Evolutionary conservation across 2,888 invertebrate genomes (phyloP).

Genomic region (Hetaerina titia): DNA sequence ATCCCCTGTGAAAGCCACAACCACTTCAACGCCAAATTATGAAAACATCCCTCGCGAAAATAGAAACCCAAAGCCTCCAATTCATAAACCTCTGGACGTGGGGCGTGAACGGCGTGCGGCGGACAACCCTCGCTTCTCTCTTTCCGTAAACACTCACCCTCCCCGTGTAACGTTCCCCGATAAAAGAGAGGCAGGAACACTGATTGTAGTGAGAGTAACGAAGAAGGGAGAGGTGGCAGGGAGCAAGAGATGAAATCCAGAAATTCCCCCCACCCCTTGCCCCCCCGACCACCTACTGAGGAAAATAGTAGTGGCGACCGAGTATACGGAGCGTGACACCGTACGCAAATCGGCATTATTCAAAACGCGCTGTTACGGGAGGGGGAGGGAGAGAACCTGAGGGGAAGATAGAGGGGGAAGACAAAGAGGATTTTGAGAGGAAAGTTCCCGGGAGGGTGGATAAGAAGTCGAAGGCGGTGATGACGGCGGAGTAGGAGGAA

Average conservation of each 20-base stretch:
- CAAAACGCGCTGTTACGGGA: constrained; percentile 46
- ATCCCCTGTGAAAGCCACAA: too few relatives aligned
- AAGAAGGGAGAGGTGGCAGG: not conserved
- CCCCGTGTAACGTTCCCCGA: not conserved
- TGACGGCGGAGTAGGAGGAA: not conserved
- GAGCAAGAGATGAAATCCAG: constrained; percentile 34
- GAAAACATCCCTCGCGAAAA: too few relatives aligned
- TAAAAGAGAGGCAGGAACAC: not conserved
- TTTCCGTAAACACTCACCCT: not conserved
- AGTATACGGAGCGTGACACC: constrained; percentile 43
- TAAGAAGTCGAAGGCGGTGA: not conserved
- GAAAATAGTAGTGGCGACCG: not conserved
- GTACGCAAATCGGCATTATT: constrained; percentile 55
- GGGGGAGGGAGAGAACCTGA: not conserved
- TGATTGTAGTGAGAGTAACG: not conserved
- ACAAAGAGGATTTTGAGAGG: not conserved
- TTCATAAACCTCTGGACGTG: too few relatives aligned
- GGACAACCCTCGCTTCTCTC: not conserved
- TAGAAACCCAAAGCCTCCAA: too few relatives aligned
- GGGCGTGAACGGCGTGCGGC: not conserved
- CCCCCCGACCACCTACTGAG: too few relatives aligned
- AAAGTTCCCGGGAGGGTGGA: not conserved
- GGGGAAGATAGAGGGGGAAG: not conserved
- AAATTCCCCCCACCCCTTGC: not conserved
- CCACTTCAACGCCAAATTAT: too few relatives aligned